These are phyloP conservation scores for Eurosta solidaginis DNA, from an alignment of 1,140 invertebrate genomes.

Conservation along the genomic window DNA sequence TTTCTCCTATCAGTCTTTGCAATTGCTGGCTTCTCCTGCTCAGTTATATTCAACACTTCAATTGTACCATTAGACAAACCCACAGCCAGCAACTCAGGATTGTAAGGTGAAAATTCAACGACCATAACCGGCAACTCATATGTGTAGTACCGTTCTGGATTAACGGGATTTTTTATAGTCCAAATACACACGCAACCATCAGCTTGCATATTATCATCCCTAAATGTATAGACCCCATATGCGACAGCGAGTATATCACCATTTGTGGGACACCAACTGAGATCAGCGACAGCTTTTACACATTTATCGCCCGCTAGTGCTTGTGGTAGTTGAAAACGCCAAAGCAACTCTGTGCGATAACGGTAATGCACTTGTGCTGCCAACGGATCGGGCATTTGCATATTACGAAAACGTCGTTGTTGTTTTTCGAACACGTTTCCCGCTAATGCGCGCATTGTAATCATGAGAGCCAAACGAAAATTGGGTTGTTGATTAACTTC, in stretches of 20 bases:
- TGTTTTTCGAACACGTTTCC: constrained; percentile 67
- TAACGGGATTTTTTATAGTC: constrained; percentile 84
- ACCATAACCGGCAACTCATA: constrained; percentile 74
- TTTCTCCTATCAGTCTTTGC: constrained; percentile 63
- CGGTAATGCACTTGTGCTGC: constrained; percentile 67
- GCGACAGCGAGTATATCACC: constrained; percentile 70
- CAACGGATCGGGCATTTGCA: constrained; percentile 65
- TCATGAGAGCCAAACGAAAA: constrained; percentile 67
- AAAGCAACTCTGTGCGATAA: constrained; percentile 68
- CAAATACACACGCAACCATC: constrained; percentile 69
- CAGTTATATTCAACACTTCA: constrained; percentile 71
- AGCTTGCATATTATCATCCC: constrained; percentile 21
- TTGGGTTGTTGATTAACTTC: constrained; percentile 56
- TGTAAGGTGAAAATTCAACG: constrained; percentile 71
- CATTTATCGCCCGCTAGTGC: not conserved
- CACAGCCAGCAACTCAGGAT: constrained; percentile 75
- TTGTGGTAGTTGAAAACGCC: constrained; percentile 62
- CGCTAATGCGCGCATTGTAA: constrained; percentile 71
- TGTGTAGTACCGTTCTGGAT: constrained; percentile 74
- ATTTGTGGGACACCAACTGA: constrained; percentile 71
- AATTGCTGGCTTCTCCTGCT: constrained; percentile 61
- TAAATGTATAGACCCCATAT: constrained; percentile 67
- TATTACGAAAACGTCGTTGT: constrained; percentile 71
- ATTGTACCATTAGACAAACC: constrained; percentile 81
- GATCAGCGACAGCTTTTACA: constrained; percentile 61